Conservation (phyloP, 2,797 vertebrate genomes). For the Pipistrellus kuhlii region DNA sequence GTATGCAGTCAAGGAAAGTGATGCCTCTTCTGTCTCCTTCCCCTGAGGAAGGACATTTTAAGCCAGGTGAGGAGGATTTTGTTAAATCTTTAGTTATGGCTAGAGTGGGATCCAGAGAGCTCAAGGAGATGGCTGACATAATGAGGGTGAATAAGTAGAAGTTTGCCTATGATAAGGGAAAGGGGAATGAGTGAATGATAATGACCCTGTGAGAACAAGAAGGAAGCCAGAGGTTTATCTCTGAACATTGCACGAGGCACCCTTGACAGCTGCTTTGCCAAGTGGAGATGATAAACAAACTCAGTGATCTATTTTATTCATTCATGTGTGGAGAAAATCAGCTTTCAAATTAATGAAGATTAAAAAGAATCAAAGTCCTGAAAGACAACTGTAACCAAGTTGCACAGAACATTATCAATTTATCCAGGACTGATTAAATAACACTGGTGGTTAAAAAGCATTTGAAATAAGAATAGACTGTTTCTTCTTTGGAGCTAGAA, state of each 20-base stretch:
- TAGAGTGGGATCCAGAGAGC: background rate
- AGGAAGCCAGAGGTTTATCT: background rate
- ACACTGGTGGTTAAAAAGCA: background rate
- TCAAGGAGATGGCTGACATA: background rate
- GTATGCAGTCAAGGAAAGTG: background rate
- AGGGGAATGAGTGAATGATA: background rate
- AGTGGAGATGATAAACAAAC: background rate
- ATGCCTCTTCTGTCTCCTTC: background rate
- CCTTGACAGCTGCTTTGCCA: background rate
- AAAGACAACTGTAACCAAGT: background rate
- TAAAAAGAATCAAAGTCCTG: background rate
- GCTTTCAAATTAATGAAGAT: background rate
- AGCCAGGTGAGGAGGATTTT: background rate
- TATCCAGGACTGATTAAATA: background rate
- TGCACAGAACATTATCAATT: background rate
- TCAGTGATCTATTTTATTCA: background rate
- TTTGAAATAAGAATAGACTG: constrained; percentile 20
- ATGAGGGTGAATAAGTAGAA: background rate
- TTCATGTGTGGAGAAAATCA: background rate
- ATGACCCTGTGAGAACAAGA: background rate
- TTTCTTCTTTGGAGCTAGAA: background rate
- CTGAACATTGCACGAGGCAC: background rate
- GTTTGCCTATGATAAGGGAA: background rate
- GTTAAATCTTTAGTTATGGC: background rate
- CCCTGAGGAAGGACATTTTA: background rate